Evolutionary conservation across 2,797 vertebrate genomes (phyloP), one percentile per base, ranked within the genome.

Genomic region (Lindbergichthys nudifrons): DNA sequence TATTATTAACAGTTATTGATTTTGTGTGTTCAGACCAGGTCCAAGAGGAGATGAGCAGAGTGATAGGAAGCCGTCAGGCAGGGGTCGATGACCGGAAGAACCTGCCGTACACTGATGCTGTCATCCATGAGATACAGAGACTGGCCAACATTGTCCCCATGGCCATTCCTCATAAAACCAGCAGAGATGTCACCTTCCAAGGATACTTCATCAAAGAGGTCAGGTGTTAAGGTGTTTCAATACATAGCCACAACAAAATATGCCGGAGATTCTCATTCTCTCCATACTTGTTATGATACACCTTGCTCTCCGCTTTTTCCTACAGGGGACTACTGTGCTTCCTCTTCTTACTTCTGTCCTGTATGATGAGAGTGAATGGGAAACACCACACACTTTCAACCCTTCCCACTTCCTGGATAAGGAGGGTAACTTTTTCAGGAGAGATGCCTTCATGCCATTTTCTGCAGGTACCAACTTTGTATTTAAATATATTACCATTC

Each of bases 321-420:
- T 36, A 36, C 62, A 95, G 93, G 90, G 89, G 16, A 95, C 92
- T 0, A 47, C 42, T 16, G 84, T 94, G 2, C n/a, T 91, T 81
- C 90, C 92, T 26, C 84, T 94, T 2, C 62, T 94, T 11, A 80
- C 79, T 1, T 92, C 94, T 57, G 92, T 92, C 10, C 77, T 93
- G 30, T 68, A 71, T 3, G 93, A 94, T 76, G 76, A 93, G 57
- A 86, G 18, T 1, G 80, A 92, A 65, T 95, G 94, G 93, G 88
- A 91, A 52, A 90, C 14, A 13, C 93, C 92, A 7, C 19, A 88
- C 62, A 80, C 73, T 10, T 95, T 94, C 65, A 90, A 93, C 59
- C 93, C 94, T 15, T 73, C 70, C 52, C 89, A 93, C 56, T 95
- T 95, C 72, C 81, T 94, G 64, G 87, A 94, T 73, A 46, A 87